Evolutionary conservation across 2,888 invertebrate genomes (phyloP), one percentile per base, ranked within the genome.

Genomic region (Chrysotoxum bicinctum): DNA sequence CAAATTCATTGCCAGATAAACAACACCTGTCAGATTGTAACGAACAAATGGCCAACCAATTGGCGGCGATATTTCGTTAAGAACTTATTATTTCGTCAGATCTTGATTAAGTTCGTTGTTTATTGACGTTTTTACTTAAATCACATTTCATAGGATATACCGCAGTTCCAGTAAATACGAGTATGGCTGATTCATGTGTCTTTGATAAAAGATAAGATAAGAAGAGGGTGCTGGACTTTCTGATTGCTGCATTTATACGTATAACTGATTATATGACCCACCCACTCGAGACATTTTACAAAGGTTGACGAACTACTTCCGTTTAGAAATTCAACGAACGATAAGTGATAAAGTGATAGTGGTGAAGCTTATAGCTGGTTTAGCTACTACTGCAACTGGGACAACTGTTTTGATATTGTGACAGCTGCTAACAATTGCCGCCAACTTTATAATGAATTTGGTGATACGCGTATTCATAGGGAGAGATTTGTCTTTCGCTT

Each of bases 271-370:
- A 68, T 19, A 68, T n/a, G n/a, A 37, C 16, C 12, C 30, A 50
- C 32, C 30, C 23, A 14, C 12, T 52, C 35, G 62, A 26, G 35
- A 19, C 58, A 37, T 70, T 54, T 21, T 30, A 16, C 35, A 30
- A 30, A 26, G 60, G 50, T 60, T 77, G 69, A 76, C 60, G 58
- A 77, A 54, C 62, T 45, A 70, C 62, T 54, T 70, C 70, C 69
- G 60, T 45, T 70, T 16, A 12, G 40, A 60, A 10, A 21, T 1
- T 12, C 1, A 60, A 77, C 16, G 9, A 12, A 9, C 50, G 19
- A 6, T 0, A 32, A 56, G 12, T 56, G 60, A 60, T n/a, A n/a
- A 6, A 9, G 56, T 56, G 8, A 3, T n/a, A 8, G 16, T 43
- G 16, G 2, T 1, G 3, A 19, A 43, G 32, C 10, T 10, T 21